A percentile compares a stretch with the other conserved stretches of the same genome.
Conservation (phyloP, 2,797 vertebrate species). For the Xyrichtys novacula region DNA sequence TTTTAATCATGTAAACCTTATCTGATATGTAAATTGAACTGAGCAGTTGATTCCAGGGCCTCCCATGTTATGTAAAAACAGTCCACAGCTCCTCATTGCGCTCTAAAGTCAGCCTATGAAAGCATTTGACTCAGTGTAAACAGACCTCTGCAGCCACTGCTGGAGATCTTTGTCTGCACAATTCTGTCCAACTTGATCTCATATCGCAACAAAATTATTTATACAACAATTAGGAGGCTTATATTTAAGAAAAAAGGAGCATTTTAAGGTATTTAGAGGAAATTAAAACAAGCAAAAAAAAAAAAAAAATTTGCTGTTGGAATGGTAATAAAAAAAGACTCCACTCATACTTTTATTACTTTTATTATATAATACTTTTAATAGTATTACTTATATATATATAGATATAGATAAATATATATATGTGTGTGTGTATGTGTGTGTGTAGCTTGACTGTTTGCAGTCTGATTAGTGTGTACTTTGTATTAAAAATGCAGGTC, state of each 20-base stretch:
- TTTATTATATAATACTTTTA: too few relatives aligned
- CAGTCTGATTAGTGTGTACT: slow-evolving; percentile 5
- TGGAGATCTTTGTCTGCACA: neutral
- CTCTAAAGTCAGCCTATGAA: neutral
- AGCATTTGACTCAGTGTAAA: neutral
- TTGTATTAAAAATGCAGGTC: neutral
- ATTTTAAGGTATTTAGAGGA: neutral
- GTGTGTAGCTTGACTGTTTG: too few relatives aligned
- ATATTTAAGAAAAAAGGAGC: neutral
- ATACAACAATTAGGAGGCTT: neutral
- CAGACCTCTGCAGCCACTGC: neutral
- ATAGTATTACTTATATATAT: too few relatives aligned
- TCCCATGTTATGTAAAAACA: neutral
- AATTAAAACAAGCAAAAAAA: neutral
- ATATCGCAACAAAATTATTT: neutral
- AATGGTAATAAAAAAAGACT: too few relatives aligned
- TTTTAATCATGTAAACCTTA: neutral
- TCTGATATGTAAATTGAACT: neutral
- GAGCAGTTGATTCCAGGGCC: slow-evolving; percentile 1
- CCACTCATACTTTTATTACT: too few relatives aligned
- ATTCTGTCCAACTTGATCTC: neutral
- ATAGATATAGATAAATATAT: too few relatives aligned
- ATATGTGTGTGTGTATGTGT: too few relatives aligned
- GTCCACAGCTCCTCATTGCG: neutral
- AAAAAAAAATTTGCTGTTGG: too few relatives aligned